These are phyloP conservation scores for Phaetusa simplex DNA, from an alignment of 2,113 vertebrate genomes.

Conservation along the genomic window DNA sequence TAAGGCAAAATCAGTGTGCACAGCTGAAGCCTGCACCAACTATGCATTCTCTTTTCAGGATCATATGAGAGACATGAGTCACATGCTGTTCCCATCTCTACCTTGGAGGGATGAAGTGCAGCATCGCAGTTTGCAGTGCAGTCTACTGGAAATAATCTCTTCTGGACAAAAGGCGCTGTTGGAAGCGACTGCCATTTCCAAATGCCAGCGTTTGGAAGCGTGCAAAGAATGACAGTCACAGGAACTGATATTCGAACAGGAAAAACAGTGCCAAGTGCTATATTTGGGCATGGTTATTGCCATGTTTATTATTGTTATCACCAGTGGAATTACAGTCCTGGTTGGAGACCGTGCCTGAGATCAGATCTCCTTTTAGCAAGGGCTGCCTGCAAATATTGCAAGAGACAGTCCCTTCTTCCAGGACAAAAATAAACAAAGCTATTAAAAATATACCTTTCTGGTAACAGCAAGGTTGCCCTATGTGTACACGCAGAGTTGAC, in stretches of 20 bases:
- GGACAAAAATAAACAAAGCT: background rate
- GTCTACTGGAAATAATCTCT: conserved; percentile 21
- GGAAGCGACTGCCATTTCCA: background rate
- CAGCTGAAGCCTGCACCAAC: background rate
- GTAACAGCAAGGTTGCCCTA: background rate
- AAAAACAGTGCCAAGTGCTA: conserved; percentile 10
- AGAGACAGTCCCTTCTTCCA: background rate
- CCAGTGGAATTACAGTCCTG: background rate
- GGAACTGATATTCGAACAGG: conserved; percentile 8
- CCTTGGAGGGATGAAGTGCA: conserved; percentile 40
- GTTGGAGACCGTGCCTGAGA: background rate
- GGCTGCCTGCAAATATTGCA: background rate
- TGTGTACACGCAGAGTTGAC: background rate
- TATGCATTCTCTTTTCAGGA: background rate
- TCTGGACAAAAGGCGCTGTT: background rate
- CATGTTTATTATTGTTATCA: conserved; percentile 52
- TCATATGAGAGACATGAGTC: conserved; percentile 1
- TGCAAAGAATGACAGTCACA: conserved; percentile 40
- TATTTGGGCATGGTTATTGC: conserved; percentile 29
- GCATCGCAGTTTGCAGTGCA: background rate
- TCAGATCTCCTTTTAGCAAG: conserved; percentile 8
- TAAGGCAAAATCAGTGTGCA: background rate
- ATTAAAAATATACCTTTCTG: background rate
- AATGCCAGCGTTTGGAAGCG: conserved; percentile 12
- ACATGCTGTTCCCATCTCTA: background rate